A percentile compares a stretch with the other conserved stretches of the same genome.
phyloP scores from a whole-genome alignment of 1,140 invertebrate species.

The Bombus turneri region DNA sequence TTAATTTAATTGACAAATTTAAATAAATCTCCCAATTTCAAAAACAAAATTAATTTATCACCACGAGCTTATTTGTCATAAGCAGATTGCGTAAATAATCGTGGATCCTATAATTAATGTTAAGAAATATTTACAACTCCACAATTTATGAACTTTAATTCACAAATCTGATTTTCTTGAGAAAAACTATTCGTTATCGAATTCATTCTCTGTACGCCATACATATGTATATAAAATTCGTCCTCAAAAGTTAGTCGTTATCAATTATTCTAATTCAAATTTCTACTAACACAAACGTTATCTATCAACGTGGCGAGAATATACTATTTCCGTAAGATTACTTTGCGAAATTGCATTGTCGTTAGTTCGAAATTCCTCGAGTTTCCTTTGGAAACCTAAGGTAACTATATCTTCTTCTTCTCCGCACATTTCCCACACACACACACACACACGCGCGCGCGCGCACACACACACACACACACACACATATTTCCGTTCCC shows the following conservation, averaged over 20 bases:
- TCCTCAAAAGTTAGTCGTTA: neutral
- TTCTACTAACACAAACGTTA: neutral
- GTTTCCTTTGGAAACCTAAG: constrained; percentile 14
- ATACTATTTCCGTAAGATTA: constrained; percentile 21
- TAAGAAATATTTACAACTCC: neutral
- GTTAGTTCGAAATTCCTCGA: constrained; percentile 49
- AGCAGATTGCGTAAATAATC: too few species aligned
- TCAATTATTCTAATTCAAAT: neutral
- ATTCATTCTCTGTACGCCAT: neutral
- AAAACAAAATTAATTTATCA: too few species aligned
- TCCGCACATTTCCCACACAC: neutral
- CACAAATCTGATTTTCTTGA: too few species aligned
- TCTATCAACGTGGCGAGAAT: constrained; percentile 18
- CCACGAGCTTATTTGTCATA: too few species aligned
- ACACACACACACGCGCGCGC: neutral
- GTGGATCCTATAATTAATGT: neutral
- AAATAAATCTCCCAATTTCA: too few species aligned
- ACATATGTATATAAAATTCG: neutral
- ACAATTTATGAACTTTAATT: neutral
- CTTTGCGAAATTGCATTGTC: constrained; percentile 54
- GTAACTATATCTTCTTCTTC: constrained; percentile 8
- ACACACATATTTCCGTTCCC: neutral
- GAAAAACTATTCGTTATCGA: neutral
- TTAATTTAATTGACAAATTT: too few species aligned
- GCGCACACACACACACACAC: neutral